Conservation (phyloP, 2,888 invertebrate genomes). For the Diloba caeruleocephala region DNA sequence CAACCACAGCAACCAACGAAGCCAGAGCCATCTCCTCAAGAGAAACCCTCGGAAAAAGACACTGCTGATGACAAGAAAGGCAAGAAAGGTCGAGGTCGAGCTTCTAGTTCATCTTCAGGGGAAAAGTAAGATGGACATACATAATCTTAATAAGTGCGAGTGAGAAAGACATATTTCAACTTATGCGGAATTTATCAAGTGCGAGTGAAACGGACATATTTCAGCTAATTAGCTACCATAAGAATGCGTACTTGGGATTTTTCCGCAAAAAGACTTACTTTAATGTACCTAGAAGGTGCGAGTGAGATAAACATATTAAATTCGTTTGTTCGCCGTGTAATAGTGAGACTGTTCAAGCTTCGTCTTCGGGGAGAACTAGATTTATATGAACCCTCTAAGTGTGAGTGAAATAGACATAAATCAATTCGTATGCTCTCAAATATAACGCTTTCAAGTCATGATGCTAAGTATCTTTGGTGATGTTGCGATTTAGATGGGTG, state of each 20-base stretch:
- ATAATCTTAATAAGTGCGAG: constrained; percentile 31
- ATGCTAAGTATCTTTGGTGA: constrained; percentile 32
- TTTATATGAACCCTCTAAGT: not conserved
- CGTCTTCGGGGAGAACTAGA: constrained; percentile 4
- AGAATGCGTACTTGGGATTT: not conserved
- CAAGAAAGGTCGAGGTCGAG: constrained; percentile 79
- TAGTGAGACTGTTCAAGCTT: not conserved
- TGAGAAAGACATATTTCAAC: constrained; percentile 27
- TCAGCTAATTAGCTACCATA: not conserved
- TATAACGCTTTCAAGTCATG: constrained; percentile 35
- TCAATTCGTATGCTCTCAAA: constrained; percentile 31
- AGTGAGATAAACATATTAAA: constrained; percentile 21
- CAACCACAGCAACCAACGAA: constrained; percentile 62
- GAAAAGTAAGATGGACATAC: constrained; percentile 73
- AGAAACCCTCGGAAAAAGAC: constrained; percentile 66
- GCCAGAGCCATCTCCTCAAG: constrained; percentile 55
- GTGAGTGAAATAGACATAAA: constrained; percentile 18
- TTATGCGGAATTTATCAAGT: not conserved
- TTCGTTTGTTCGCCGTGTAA: constrained; percentile 6
- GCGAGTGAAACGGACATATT: not conserved
- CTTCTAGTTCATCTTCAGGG: constrained; percentile 82
- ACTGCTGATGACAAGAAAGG: constrained; percentile 72
- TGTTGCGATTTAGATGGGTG: constrained; percentile 33
- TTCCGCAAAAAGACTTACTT: not conserved
- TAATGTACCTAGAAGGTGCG: constrained; percentile 5